Evolutionary conservation across 92 coral and sea anemone genomes (phyloP).

Genomic region (Epizoanthus ramosus): DNA sequence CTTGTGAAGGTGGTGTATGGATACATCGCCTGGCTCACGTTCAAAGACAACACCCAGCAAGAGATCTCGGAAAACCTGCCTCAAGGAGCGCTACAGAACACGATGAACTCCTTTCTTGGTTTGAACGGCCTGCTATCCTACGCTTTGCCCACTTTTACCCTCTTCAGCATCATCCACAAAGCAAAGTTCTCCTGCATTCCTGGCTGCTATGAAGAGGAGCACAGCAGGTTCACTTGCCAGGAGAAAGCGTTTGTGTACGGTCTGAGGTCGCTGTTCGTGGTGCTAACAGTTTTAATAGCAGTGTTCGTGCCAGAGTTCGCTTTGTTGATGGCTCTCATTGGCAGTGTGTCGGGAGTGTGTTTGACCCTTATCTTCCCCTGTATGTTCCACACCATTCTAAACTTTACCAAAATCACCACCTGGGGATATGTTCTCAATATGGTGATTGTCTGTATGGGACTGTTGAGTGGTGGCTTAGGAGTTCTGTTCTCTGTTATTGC

Average conservation of each 20-base stretch:
- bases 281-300: slow-evolving; percentile 72
- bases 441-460: slow-evolving; percentile 85
- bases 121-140: slow-evolving; percentile 93
- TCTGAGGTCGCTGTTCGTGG: slow-evolving; percentile 81
- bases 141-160: slow-evolving; percentile 90
- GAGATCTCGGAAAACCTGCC: slow-evolving; percentile 98
- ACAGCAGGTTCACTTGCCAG: slow-evolving; percentile 67
- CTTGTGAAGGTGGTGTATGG: slow-evolving; percentile 80
- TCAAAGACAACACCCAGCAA: slow-evolving; percentile 83
- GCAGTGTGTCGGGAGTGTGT: slow-evolving; percentile 92
- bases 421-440: slow-evolving; percentile 78
- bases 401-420: slow-evolving; percentile 72
- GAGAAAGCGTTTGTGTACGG: slow-evolving; percentile 73
- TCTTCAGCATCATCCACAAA: slow-evolving; percentile 87
- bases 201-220: slow-evolving; percentile 87
- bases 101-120: slow-evolving; percentile 89
- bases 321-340: slow-evolving; percentile 91
- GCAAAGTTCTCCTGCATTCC: slow-evolving; percentile 76
- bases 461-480: slow-evolving; percentile 89
- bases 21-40: slow-evolving; percentile 86
- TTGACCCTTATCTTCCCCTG: slow-evolving; percentile 91
- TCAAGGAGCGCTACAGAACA: slow-evolving; percentile 85
- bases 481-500: slow-evolving; percentile 87
- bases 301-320: slow-evolving; percentile 94
- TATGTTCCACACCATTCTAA: slow-evolving; percentile 82